Evolutionary conservation across 2,797 vertebrate species (phyloP), one percentile per base, ranked within the genome.

Genomic region (Poecilia picta): DNA sequence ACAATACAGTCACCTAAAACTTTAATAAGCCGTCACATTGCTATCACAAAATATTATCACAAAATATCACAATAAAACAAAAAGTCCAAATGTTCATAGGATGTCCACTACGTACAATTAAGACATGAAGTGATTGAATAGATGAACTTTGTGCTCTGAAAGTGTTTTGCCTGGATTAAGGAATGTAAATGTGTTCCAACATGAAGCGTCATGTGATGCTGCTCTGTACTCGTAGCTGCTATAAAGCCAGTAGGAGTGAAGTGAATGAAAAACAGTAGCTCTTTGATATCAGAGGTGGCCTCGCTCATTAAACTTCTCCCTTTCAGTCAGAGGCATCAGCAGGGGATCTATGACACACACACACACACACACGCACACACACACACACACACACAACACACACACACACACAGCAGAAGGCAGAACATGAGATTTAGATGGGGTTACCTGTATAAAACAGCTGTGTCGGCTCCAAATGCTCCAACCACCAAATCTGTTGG

Each of bases 391-490:
- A 45, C 12, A 33, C 33, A 33, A 45, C 0, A 45, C 0, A 45
- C 46, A 46, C 45, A 46, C 45, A 46, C 12, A 81, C 57, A 57
- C 3, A 62, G 41, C 43, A 68, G 77, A 68, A 76, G 75, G 78
- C 70, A 43, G 1, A 10, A 11, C 20, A 43, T 5, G 28, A 25
- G 3, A 12, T 43, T 59, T 64, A 45, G 53, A 71, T 79, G 33
- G 79, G 51, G 55, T 89, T 90, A 98, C 97, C 97, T 97, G 93
- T 97, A 98, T 85, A 98, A 91, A 82, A 97, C 93, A 46, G 97
- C 97, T 91, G 93, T 96, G 89, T 98, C 97, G 47, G 96, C 97
- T 85, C 97, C 97, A 79, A 98, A 98, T 57, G 96, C 97, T 79
- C 97, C 97, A 62, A 98, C 97, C 82, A 98, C 92, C 94, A 98